Conservation (phyloP, 2,113 vertebrate genomes). For the Heliornis fulica region DNA sequence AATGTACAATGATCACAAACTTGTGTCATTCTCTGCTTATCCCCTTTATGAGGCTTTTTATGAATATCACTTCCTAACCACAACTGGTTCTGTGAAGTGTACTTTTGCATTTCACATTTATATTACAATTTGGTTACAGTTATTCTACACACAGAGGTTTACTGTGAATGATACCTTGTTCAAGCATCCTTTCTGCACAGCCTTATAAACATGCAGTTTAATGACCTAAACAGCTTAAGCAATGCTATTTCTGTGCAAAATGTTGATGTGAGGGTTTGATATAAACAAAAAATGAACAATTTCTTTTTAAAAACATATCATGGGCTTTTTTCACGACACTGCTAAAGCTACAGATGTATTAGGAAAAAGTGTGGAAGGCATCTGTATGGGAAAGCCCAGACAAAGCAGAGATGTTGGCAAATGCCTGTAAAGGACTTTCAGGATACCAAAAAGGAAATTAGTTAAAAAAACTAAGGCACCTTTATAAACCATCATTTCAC, state of each 20-base stretch:
- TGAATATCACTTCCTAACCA: not conserved
- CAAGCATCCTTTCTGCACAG: not conserved
- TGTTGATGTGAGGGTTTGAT: not conserved
- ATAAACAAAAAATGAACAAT: not conserved
- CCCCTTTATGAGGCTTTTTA: not conserved
- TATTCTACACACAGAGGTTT: not conserved
- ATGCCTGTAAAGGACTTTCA: not conserved
- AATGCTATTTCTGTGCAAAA: not conserved
- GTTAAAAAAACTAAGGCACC: not conserved
- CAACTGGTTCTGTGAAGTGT: not conserved
- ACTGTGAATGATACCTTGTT: not conserved
- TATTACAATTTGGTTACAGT: not conserved
- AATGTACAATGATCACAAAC: not conserved
- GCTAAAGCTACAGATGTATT: not conserved
- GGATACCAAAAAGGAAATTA: not conserved
- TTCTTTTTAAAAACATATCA: not conserved
- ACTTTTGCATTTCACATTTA: not conserved
- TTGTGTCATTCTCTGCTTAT: not conserved
- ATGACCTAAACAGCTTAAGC: not conserved
- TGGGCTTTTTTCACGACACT: not conserved
- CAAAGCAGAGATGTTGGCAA: not conserved
- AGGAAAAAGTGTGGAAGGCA: not conserved
- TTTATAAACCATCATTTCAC: not conserved
- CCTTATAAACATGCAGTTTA: not conserved
- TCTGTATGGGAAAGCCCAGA: not conserved